Conservation (phyloP, 1,140 invertebrate genomes). For the silkworm (Bombyx mori) region DNA sequence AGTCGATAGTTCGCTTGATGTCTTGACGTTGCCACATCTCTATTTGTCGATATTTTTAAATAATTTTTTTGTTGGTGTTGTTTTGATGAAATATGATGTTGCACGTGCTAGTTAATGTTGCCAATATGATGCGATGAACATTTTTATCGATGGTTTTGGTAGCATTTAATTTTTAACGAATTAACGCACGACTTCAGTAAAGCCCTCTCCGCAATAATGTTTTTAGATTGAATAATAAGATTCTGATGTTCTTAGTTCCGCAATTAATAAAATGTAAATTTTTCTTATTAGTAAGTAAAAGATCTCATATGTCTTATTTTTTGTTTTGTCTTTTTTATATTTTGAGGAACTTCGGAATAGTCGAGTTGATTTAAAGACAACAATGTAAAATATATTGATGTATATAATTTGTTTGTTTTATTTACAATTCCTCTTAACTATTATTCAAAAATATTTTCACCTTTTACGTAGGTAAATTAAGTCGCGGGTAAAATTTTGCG, state of each 20-base stretch:
- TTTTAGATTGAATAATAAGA: slow-evolving; percentile 53
- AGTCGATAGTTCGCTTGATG: slow-evolving; percentile 4
- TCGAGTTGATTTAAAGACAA: slow-evolving; percentile 70
- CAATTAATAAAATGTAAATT: slow-evolving; percentile 65
- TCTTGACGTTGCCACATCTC: background rate
- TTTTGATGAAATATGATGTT: too few species aligned
- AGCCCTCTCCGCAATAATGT: slow-evolving; percentile 42
- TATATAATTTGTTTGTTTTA: slow-evolving; percentile 54
- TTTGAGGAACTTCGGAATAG: slow-evolving; percentile 69
- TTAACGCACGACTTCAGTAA: slow-evolving; percentile 17
- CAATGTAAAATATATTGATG: slow-evolving; percentile 71
- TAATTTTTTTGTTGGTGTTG: too few species aligned
- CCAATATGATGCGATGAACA: too few species aligned
- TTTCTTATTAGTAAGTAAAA: slow-evolving; percentile 70
- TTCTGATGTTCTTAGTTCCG: slow-evolving; percentile 52
- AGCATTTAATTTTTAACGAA: too few species aligned
- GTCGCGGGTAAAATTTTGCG: too few species aligned
- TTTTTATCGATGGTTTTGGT: too few species aligned
- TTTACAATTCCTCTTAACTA: slow-evolving; percentile 12
- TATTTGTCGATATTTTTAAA: too few species aligned
- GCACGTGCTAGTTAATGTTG: too few species aligned
- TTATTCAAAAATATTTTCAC: background rate
- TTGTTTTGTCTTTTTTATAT: slow-evolving; percentile 70
- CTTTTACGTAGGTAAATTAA: too few species aligned
- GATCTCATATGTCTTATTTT: slow-evolving; percentile 68